A percentile compares a stretch with the other conserved stretches of the same genome.
Evolutionary conservation across 2,113 vertebrate species (phyloP).

Genomic region (Calidris pugnax): DNA sequence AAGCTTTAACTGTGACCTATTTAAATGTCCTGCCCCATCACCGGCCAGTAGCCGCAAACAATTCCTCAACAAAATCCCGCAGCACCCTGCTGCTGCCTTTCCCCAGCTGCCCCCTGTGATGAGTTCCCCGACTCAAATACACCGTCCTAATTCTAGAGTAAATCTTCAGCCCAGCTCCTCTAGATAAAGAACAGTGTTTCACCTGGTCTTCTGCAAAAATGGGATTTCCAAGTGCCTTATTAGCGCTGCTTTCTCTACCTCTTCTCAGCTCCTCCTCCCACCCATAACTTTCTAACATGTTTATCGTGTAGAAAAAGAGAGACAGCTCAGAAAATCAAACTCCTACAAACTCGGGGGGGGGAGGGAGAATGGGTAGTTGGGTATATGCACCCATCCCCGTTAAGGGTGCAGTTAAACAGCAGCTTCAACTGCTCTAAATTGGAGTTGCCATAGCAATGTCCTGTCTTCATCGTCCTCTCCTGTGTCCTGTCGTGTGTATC

Average conservation of each 20-base stretch:
- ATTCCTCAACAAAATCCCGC: neutral
- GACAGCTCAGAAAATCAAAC: conserved; percentile 29
- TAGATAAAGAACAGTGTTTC: neutral
- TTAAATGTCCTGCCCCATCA: neutral
- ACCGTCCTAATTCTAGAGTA: neutral
- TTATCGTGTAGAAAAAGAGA: neutral
- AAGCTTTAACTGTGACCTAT: neutral
- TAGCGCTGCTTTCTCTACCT: neutral
- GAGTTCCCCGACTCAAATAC: neutral
- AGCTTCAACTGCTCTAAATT: neutral
- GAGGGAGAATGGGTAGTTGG: neutral
- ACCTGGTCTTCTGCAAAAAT: neutral
- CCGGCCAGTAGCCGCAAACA: neutral
- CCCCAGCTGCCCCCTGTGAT: neutral
- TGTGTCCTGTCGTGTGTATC: too few relatives aligned
- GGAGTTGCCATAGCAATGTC: conserved; percentile 14
- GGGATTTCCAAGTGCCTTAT: neutral
- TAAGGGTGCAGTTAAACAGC: neutral
- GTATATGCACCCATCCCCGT: neutral
- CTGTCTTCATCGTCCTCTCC: neutral
- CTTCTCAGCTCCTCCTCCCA: conserved; percentile 2
- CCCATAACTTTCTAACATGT: neutral
- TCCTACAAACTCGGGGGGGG: neutral
- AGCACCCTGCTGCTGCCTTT: neutral
- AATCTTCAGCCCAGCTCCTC: neutral